Evolutionary conservation across 2,888 invertebrate genomes (phyloP), one percentile per base, ranked within the genome.

Genomic region (Xylocampa areola): DNA sequence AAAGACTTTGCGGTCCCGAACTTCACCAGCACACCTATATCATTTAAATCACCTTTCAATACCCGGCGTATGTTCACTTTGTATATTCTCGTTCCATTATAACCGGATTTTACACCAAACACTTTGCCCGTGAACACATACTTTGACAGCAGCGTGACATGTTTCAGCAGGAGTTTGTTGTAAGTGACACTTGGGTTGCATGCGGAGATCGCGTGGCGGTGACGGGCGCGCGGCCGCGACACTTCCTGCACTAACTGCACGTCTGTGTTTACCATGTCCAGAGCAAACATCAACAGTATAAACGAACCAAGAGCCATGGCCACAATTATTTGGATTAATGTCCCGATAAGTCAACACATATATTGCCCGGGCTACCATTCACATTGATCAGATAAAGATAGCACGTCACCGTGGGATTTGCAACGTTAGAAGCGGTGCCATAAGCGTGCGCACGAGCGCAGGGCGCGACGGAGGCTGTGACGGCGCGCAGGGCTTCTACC

Each of bases 91-190:
- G 82, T 82, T 51, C 80, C 80, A 71, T 86, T 84, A 52, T 55
- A 72, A 13, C 73, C 66, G n/a, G 77, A 73, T 52, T 81, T 83
- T 21, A 87, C 85, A 76, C 83, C 77, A 55, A 81, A 85, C 68
- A 93, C 88, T 88, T 87, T 91, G 0, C 92, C 92, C 10, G 87
- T 91, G 61, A 93, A 92, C 78, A 93, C 85, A 62, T 91, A 93
- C 70, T 89, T 89, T 4, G 92, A 89, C 29, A 82, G 50, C 45
- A 87, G 52, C 67, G 90, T 89, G 55, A 88, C 81, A 29, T 85
- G 88, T 76, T 90, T 90, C 61, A 91, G 79, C 54, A 85, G 66
- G 36, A 88, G 81, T 74, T 79, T 86, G 65, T 90, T 82, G 75
- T 87, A 80, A 55, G 77, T 80, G 59, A 83, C 70, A 78, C 76